Evolutionary conservation across 2,888 invertebrate species (phyloP), one percentile per base, ranked within the genome.

Genomic region (Zaprionus obscuricornis): DNA sequence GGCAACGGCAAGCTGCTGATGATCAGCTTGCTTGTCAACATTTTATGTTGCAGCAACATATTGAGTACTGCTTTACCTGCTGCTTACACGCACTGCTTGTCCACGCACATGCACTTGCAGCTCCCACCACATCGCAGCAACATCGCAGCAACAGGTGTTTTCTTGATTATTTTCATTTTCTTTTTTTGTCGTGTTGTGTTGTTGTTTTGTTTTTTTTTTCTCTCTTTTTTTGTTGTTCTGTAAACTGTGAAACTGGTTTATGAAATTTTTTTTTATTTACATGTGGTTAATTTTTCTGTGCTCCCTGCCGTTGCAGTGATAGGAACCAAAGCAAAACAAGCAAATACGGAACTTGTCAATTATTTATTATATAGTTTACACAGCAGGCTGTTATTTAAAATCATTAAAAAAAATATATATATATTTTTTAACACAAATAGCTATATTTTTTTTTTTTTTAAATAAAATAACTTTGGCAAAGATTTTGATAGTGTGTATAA

Each of bases 301-400:
- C 57, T 78, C 82, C 76, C 76, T 71, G 82, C 74, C 52, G 10
- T 40, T 49, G 52, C 55, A 52, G 55, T 75, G 65, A 71, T 83
- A 63, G 60, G 45, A 55, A 17, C 34, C 40, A 54, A 39, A 27
- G 49, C 5, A n/a, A n/a, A n/a, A n/a, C n/a, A n/a, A n/a, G n/a
- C n/a, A n/a, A n/a, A n/a, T n/a, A n/a, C n/a, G n/a, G n/a, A n/a
- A n/a, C n/a, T n/a, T n/a, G n/a, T n/a, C n/a, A n/a, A n/a, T n/a
- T n/a, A n/a, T n/a, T n/a, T n/a, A 27, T 4, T 4, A 10, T 27
- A 27, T 8, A 4, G 5, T 27, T 8, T 27, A 3, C 27, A 27
- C 27, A 27, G 27, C n/a, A 13, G 10, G 7, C 8, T 24, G n/a
- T n/a, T n/a, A n/a, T n/a, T n/a, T n/a, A n/a, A n/a, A n/a, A n/a